Evolutionary conservation across 2,888 invertebrate genomes (phyloP).

Genomic region (Torymus auratus): DNA sequence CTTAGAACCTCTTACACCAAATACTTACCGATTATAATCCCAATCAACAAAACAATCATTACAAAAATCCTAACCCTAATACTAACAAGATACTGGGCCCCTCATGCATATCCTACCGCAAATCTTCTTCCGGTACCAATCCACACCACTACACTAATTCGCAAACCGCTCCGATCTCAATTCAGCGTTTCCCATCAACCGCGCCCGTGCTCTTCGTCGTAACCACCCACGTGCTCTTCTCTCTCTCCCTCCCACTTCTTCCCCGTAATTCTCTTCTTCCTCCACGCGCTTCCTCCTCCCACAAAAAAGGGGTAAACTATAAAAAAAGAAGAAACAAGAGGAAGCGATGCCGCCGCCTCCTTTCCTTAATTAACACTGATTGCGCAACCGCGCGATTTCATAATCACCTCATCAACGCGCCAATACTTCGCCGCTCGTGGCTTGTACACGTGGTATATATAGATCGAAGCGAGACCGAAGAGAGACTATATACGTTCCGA

Average conservation of each 20-base stretch:
- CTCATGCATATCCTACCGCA: no score
- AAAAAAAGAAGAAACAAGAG: neutral
- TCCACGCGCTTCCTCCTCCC: neutral
- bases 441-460: no score
- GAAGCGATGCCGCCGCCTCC: slow-evolving; percentile 1
- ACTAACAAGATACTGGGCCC: no score
- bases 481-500: no score
- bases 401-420: slow-evolving; percentile 47
- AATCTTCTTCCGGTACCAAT: no score
- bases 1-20: no score
- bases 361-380: slow-evolving; percentile 45
- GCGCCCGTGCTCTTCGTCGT: neutral
- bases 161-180: slow-evolving; percentile 15
- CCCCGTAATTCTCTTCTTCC: slow-evolving; percentile 23
- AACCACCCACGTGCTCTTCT: slow-evolving; percentile 27
- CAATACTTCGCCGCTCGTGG: no score
- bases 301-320: neutral
- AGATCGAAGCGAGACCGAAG: no score
- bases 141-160: no score
- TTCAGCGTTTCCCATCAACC: slow-evolving; percentile 7
- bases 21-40: no score
- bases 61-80: no score
- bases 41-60: no score
- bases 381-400: slow-evolving; percentile 45
- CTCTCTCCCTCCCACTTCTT: neutral